These are phyloP conservation scores for Heliconius sara DNA, from an alignment of 2,888 invertebrate species.

Conservation along the genomic window DNA sequence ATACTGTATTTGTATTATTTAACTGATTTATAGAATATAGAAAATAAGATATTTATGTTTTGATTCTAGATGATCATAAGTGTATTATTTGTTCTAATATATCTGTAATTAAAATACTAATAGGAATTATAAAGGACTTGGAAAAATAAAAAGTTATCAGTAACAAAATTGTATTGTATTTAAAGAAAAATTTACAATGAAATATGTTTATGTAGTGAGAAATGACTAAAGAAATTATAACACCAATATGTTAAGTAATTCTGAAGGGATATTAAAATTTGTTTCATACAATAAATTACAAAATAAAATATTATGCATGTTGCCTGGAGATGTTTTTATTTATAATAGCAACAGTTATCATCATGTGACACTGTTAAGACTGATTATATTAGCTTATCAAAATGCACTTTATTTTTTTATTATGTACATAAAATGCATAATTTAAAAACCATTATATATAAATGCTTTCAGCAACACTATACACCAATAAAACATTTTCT, in stretches of 20 bases:
- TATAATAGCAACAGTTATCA: conserved; percentile 9
- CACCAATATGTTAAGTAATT: not conserved
- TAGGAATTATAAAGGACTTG: not conserved
- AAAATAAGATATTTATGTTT: not conserved
- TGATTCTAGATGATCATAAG: not conserved
- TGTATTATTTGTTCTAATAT: not conserved
- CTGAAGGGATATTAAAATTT: too few relatives aligned
- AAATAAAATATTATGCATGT: conserved; percentile 22
- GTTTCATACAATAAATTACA: not conserved
- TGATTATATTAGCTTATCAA: conserved; percentile 7
- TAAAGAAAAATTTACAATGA: conserved; percentile 38
- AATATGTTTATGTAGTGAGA: conserved; percentile 31
- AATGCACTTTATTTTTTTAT: conserved; percentile 23
- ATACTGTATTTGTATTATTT: not conserved
- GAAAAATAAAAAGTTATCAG: conserved; percentile 37
- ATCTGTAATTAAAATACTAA: not conserved
- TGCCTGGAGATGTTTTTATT: conserved; percentile 4
- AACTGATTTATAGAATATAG: conserved; percentile 1
- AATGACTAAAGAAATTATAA: conserved; percentile 22
- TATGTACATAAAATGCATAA: conserved; percentile 40
- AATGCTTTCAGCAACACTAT: conserved; percentile 36
- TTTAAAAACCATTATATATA: conserved; percentile 30
- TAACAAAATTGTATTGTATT: conserved; percentile 48
- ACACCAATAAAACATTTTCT: conserved; percentile 34
- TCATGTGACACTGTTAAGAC: not conserved